Conservation (phyloP, 1,140 invertebrate species). For the Drosophila triauraria region DNA sequence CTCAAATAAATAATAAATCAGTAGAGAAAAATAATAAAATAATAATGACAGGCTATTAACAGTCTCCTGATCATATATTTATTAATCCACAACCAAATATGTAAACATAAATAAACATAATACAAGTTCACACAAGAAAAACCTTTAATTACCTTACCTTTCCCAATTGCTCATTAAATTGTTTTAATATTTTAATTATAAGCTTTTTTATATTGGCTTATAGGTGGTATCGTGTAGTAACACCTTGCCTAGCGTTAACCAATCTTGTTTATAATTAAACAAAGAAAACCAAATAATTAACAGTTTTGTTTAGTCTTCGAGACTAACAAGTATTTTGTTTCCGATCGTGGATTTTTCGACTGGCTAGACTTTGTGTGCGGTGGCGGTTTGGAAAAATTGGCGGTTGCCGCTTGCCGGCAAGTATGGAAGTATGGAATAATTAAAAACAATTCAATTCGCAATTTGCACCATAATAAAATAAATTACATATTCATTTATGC, state of each 20-base stretch:
- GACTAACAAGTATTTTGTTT: constrained; percentile 38
- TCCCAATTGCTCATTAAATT: neutral
- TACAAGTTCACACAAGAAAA: no score
- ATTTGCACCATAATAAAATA: constrained; percentile 78
- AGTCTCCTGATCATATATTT: no score
- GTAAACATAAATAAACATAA: no score
- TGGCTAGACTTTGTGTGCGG: constrained; percentile 36
- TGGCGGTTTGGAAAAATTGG: constrained; percentile 40
- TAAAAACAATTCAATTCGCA: constrained; percentile 79
- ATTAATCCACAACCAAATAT: no score
- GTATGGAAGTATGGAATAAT: constrained; percentile 49
- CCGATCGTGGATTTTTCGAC: constrained; percentile 28
- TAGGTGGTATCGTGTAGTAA: neutral
- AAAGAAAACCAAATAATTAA: constrained; percentile 21
- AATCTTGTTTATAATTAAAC: neutral
- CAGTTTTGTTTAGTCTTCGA: constrained; percentile 36
- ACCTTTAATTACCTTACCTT: neutral
- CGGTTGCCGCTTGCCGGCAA: constrained; percentile 19
- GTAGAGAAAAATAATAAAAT: no score
- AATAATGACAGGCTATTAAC: no score
- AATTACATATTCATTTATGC: constrained; percentile 80
- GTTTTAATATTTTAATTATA: constrained; percentile 1
- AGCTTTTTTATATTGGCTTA: neutral
- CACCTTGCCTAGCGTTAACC: neutral
- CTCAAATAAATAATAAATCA: no score